Conservation (phyloP, 2,797 vertebrate genomes). For the Scarus forsteni region DNA sequence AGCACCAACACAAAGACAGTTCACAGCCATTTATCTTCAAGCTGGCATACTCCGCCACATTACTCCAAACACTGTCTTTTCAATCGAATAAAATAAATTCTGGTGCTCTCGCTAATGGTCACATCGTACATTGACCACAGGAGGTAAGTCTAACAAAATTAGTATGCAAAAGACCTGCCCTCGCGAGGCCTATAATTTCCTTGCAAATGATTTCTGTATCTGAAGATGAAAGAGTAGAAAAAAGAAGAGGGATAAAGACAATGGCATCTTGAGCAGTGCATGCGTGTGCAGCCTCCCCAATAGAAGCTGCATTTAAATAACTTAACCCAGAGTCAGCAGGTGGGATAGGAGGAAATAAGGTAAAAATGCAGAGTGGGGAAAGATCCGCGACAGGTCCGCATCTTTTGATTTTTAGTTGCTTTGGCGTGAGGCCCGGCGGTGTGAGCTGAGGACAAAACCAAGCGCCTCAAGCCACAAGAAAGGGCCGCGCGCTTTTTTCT, state of each 20-base stretch:
- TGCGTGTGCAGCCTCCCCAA: slow-evolving; percentile 83
- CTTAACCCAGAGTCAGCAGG: slow-evolving; percentile 94
- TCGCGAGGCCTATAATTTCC: slow-evolving; percentile 98
- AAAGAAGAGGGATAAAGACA: slow-evolving; percentile 89
- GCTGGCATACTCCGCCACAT: slow-evolving; percentile 65
- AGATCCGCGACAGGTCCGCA: slow-evolving; percentile 85
- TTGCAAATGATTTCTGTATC: slow-evolving; percentile 94
- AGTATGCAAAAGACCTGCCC: slow-evolving; percentile 98
- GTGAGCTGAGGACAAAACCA: slow-evolving; percentile 77
- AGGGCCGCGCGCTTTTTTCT: slow-evolving; percentile 48
- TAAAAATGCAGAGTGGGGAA: slow-evolving; percentile 87
- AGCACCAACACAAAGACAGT: slow-evolving; percentile 48
- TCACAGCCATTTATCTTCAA: slow-evolving; percentile 51
- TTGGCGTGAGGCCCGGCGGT: slow-evolving; percentile 84
- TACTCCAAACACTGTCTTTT: slow-evolving; percentile 67
- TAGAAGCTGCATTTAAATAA: slow-evolving; percentile 92
- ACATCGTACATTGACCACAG: slow-evolving; percentile 91
- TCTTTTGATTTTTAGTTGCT: slow-evolving; percentile 89
- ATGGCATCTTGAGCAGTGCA: slow-evolving; percentile 83
- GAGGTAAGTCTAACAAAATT: slow-evolving; percentile 99
- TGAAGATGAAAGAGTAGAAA: slow-evolving; percentile 91
- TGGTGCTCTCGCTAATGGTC: slow-evolving; percentile 91
- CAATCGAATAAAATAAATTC: slow-evolving; percentile 84
- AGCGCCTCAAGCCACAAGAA: slow-evolving; percentile 66
- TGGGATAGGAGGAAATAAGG: slow-evolving; percentile 89